Conservation (phyloP, 2,113 vertebrate species). For the Regulus satrapa region DNA sequence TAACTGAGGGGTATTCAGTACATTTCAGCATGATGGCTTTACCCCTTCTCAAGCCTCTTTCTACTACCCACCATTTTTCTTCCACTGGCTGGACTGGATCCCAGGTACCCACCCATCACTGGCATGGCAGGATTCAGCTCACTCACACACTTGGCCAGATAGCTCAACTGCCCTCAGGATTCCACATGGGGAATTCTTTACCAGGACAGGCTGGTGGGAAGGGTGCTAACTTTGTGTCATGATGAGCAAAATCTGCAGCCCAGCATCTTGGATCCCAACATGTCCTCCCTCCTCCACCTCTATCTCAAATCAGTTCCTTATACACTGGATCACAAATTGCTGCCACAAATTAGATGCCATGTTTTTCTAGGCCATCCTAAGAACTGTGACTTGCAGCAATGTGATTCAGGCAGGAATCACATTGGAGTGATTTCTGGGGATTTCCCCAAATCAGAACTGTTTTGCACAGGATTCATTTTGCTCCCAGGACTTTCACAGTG, state of each 20-base stretch:
- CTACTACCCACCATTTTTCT: no score
- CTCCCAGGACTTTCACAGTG: neutral
- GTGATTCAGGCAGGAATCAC: neutral
- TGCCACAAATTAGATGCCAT: neutral
- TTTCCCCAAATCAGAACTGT: neutral
- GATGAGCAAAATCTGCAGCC: neutral
- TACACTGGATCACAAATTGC: neutral
- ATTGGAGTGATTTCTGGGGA: neutral
- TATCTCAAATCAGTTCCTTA: neutral
- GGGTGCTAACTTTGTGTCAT: accelerated
- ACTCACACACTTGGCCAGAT: neutral
- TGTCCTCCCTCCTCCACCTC: neutral
- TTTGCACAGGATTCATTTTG: neutral
- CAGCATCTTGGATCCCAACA: neutral
- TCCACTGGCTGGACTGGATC: neutral
- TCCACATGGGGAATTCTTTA: accelerated
- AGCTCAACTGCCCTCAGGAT: accelerated
- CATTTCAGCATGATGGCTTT: neutral
- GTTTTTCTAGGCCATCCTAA: neutral
- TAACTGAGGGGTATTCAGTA: neutral
- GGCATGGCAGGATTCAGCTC: accelerated
- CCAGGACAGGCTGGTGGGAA: neutral
- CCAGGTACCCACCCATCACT: neutral
- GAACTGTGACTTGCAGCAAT: neutral
- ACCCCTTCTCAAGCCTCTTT: neutral